phyloP scores from a whole-genome alignment of 2,888 invertebrate species.

The Orthonychiurus folsomi region DNA sequence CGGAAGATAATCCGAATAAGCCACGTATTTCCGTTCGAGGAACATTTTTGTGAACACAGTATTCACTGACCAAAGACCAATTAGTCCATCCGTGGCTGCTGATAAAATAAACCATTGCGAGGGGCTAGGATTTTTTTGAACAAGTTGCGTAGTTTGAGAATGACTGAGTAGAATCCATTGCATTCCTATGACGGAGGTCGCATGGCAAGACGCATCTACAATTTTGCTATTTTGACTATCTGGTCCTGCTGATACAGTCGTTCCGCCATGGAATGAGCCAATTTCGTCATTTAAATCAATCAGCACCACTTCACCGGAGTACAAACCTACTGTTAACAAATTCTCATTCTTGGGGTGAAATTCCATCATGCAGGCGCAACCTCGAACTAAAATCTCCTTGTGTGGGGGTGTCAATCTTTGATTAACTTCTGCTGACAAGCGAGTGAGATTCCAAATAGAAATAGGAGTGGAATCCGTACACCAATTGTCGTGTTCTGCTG shows the following conservation, averaged over 20 bases:
- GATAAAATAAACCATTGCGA: conserved; percentile 24
- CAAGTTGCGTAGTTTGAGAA: conserved; percentile 11
- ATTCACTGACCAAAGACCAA: conserved; percentile 36
- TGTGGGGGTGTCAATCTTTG: conserved; percentile 28
- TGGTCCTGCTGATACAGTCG: conserved; percentile 12
- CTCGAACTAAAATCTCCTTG: conserved; percentile 25
- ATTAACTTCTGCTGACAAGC: conserved; percentile 1
- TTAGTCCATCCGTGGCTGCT: conserved; percentile 32
- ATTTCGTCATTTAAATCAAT: conserved; percentile 25
- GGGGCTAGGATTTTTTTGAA: conserved; percentile 17
- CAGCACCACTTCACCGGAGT: conserved; percentile 32
- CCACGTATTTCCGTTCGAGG: conserved; percentile 31
- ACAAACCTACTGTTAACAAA: conserved; percentile 31
- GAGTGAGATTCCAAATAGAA: conserved; percentile 32
- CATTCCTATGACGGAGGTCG: conserved; percentile 16
- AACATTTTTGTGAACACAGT: conserved; percentile 24
- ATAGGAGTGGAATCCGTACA: conserved; percentile 31
- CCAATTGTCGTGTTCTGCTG: conserved; percentile 29
- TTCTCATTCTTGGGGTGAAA: conserved; percentile 34
- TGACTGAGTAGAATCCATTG: conserved; percentile 22
- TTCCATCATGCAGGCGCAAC: conserved; percentile 29
- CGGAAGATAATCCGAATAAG: conserved; percentile 34
- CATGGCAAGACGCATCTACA: conserved; percentile 17
- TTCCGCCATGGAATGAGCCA: conserved; percentile 4
- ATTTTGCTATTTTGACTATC: conserved; percentile 11